Conservation (phyloP, 2,797 vertebrate genomes). For the Limosa lapponica region DNA sequence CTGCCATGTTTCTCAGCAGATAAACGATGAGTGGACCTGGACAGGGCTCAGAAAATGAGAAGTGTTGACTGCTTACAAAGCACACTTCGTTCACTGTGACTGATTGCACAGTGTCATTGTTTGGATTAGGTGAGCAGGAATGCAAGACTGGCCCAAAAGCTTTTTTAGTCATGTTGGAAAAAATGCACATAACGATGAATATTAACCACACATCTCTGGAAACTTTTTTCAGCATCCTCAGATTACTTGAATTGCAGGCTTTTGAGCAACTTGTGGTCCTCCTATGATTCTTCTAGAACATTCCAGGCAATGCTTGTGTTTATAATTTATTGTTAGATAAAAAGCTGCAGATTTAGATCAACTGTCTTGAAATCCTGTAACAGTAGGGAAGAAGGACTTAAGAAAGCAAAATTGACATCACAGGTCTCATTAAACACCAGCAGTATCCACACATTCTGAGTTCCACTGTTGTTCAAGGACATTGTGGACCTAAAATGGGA, state of each 20-base stretch:
- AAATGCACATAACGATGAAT: slow-evolving; percentile 51
- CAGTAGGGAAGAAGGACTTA: background rate
- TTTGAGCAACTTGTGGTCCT: slow-evolving; percentile 57
- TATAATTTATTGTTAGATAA: slow-evolving; percentile 53
- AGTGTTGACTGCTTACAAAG: slow-evolving; percentile 35
- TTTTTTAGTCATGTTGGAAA: slow-evolving; percentile 57
- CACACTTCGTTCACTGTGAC: background rate
- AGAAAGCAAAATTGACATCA: background rate
- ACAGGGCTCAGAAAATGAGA: background rate
- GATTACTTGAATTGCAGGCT: slow-evolving; percentile 42
- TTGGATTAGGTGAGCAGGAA: slow-evolving; percentile 45
- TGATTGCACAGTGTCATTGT: background rate
- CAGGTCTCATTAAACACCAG: background rate
- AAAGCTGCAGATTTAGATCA: slow-evolving; percentile 26
- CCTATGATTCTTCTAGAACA: slow-evolving; percentile 5
- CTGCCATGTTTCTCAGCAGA: background rate
- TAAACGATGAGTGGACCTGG: background rate
- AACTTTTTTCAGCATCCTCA: slow-evolving; percentile 35
- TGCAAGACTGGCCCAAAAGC: slow-evolving; percentile 2
- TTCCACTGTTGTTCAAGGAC: background rate
- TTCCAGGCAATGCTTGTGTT: slow-evolving; percentile 36
- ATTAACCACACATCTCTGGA: slow-evolving; percentile 60
- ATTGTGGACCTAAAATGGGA: background rate
- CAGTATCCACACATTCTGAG: background rate
- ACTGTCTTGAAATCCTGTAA: background rate